Conservation (phyloP, 1,140 invertebrate species). For the Brachystomella parvula region DNA sequence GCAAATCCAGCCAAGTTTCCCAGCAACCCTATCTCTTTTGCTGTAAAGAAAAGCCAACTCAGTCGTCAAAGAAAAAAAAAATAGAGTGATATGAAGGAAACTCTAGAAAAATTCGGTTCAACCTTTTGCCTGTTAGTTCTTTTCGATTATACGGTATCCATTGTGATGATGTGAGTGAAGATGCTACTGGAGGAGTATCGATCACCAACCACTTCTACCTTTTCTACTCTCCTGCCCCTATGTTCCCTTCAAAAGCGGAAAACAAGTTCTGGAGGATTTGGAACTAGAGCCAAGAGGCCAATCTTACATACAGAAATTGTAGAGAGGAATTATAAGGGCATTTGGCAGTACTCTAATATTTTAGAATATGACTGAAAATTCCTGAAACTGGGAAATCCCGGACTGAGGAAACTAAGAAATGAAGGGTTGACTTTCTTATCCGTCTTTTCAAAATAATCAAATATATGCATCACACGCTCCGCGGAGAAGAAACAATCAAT, state of each 20-base stretch:
- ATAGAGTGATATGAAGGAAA: neutral
- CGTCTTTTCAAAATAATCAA: constrained; percentile 3
- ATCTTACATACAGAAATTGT: too few species aligned
- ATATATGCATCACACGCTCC: constrained; percentile 8
- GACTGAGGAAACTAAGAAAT: too few species aligned
- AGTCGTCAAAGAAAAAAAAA: neutral
- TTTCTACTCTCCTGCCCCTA: too few species aligned
- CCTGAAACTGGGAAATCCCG: neutral
- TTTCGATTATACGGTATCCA: constrained; percentile 5
- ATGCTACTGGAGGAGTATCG: neutral
- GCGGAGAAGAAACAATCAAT: constrained; percentile 9
- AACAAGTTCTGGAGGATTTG: neutral
- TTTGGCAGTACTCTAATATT: neutral
- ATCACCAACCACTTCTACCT: constrained; percentile 4
- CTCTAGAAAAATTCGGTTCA: neutral
- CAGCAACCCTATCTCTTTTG: too few species aligned
- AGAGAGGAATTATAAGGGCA: neutral
- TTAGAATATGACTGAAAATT: neutral
- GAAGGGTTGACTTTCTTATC: neutral
- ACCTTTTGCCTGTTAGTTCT: constrained; percentile 8
- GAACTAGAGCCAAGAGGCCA: neutral
- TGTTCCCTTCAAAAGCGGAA: neutral
- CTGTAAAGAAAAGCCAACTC: too few species aligned
- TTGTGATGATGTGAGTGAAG: neutral
- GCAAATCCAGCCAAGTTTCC: too few species aligned